Conservation (phyloP, 1,140 invertebrate genomes). For the Mycetomoellerius zeteki region DNA sequence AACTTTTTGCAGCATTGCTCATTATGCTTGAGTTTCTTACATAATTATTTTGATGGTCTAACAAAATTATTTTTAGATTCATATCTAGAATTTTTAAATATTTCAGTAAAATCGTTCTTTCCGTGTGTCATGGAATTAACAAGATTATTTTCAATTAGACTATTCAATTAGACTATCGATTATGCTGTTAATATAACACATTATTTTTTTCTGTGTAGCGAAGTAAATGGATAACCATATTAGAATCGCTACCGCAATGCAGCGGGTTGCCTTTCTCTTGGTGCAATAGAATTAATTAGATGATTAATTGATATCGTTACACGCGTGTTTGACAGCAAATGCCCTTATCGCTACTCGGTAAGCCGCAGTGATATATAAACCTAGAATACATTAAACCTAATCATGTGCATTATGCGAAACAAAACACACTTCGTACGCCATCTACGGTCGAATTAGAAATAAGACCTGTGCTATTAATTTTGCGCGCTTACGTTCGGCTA, state of each 20-base stretch:
- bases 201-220: not conserved
- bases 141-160: too few species aligned
- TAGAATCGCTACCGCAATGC: not conserved
- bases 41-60: too few species aligned
- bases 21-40: too few species aligned
- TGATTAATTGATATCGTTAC: constrained; percentile 8
- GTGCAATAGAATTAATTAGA: constrained; percentile 1
- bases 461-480: not conserved
- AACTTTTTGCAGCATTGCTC: too few species aligned
- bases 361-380: not conserved
- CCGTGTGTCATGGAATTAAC: too few species aligned
- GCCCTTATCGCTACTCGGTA: not conserved
- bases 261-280: not conserved
- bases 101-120: too few species aligned
- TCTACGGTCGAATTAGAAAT: not conserved
- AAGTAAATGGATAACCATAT: not conserved
- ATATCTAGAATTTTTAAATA: too few species aligned
- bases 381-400: not conserved
- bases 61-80: too few species aligned
- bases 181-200: too few species aligned
- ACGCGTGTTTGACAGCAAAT: not conserved
- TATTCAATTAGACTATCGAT: too few species aligned
- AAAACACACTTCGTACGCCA: not conserved
- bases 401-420: not conserved
- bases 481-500: not conserved